A percentile compares a stretch with the other conserved stretches of the same genome.
phyloP scores from a whole-genome alignment of 2,888 invertebrate genomes.

The Drosophila peninsularis region DNA sequence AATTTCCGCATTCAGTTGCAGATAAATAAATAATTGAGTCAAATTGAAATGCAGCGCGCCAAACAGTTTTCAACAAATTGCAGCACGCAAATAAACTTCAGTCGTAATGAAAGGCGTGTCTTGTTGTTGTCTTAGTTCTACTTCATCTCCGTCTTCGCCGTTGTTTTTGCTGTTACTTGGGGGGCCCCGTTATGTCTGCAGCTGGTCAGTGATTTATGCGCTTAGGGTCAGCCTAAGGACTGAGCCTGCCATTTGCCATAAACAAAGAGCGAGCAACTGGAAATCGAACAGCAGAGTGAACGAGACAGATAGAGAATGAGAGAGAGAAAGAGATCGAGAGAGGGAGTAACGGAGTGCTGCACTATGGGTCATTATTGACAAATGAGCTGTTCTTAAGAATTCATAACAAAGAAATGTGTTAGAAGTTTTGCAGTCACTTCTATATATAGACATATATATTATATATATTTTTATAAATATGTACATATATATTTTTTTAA shows the following conservation, averaged over 20 bases:
- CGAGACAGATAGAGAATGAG: neutral
- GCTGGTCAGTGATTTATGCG: conserved; percentile 71
- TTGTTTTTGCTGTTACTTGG: conserved; percentile 41
- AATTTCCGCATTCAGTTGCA: conserved; percentile 81
- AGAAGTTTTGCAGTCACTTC: neutral
- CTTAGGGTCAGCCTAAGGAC: conserved; percentile 53
- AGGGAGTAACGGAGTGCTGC: neutral
- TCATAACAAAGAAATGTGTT: neutral
- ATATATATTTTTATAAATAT: neutral
- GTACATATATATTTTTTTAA: neutral
- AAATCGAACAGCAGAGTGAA: conserved; percentile 13
- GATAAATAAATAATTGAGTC: conserved; percentile 81
- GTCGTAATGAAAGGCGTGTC: conserved; percentile 49
- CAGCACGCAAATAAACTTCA: conserved; percentile 78
- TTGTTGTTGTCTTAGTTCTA: conserved; percentile 21
- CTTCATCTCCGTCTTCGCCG: conserved; percentile 10
- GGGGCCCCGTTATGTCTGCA: conserved; percentile 70
- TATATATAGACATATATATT: neutral
- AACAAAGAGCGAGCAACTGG: conserved; percentile 55
- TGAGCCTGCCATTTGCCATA: conserved; percentile 50
- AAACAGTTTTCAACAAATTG: conserved; percentile 69
- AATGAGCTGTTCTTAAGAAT: neutral
- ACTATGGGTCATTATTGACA: neutral
- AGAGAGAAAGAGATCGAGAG: neutral
- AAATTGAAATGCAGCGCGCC: conserved; percentile 80